Base-by-base conservation (phyloP, 2,888 invertebrate species). In the Pseudoips prasinana region DNA sequence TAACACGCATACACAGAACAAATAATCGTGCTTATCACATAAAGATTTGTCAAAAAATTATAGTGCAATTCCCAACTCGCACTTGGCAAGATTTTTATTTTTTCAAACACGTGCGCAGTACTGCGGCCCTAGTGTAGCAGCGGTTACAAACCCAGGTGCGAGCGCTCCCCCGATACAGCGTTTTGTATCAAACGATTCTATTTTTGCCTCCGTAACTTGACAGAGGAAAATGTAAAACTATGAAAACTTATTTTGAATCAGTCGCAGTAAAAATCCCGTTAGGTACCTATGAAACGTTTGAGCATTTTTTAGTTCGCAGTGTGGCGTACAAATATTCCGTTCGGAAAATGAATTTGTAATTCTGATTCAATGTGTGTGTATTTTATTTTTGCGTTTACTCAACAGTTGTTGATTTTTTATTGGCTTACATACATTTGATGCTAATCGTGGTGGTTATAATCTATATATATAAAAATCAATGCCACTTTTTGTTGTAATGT, bases 91-190 rank as follows among this genome's bases (percentile, higher is more conserved):
- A 26, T 32, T 37, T 54, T 50, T 52, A 6, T 55, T 31, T 29
- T 56, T 57, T 51, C 42, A 36, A 32, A 43, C 50, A 58, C 46
- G 52, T 54, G 50, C 59, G 39, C 46, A 35, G 33, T 28, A 29
- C 7, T 29, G 42, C 41, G 46, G 41, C 34, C 46, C 38, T 35
- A 38, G 29, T 33, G 39, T 35, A 46, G 47, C 33, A 20, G 58
- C 39, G 52, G 59, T 48, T 43, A 42, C 50, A 34, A 48, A 46
- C 46, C 52, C 72, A 73, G 73, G 70, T 74, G 75, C 61, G 39
- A 66, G 62, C 42, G 40, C 58, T 55, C 7, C 7, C n/a, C 49
- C 66, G 57, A 69, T 62, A 58, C 55, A 46, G 58, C 51, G 63
- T 73, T 70, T 68, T 71, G 52, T 58, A 51, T 46, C 42, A 47